Conservation (phyloP, 1,140 invertebrate species). For the Heliconius melpomene region DNA sequence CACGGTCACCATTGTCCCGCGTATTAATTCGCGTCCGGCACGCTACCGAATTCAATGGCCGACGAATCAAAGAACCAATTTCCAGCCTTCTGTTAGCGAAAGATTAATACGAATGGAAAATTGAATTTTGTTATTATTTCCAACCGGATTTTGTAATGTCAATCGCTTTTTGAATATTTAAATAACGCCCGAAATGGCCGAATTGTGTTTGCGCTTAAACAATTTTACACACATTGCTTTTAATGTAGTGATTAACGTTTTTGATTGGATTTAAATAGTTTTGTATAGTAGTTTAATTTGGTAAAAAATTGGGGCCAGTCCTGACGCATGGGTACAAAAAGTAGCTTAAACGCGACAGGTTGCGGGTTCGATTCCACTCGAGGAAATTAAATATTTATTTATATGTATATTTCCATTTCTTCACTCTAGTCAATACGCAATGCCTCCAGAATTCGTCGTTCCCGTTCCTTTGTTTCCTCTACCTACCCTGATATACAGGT, state of each 20-base stretch:
- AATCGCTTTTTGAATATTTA: slow-evolving; percentile 52
- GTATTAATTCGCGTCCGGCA: slow-evolving; percentile 72
- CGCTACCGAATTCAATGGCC: slow-evolving; percentile 64
- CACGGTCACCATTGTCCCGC: slow-evolving; percentile 74
- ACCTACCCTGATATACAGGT: no score
- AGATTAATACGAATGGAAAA: slow-evolving; percentile 63
- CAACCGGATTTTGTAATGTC: slow-evolving; percentile 39
- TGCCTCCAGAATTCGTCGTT: no score
- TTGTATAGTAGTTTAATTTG: no score
- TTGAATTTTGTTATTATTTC: slow-evolving; percentile 59
- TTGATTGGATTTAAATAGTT: no score
- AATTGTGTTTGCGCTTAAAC: slow-evolving; percentile 37
- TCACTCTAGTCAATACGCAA: no score
- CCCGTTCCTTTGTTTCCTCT: no score
- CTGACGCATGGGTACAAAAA: no score
- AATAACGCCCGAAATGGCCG: slow-evolving; percentile 38
- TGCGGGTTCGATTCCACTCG: no score
- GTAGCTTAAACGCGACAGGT: no score
- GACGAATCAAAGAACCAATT: slow-evolving; percentile 62
- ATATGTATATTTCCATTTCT: no score
- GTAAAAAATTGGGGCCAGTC: no score
- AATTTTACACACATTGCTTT: slow-evolving; percentile 21
- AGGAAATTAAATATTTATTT: no score
- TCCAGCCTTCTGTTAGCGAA: slow-evolving; percentile 51
- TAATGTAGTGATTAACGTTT: background rate